A percentile compares a stretch with the other conserved stretches of the same genome.
Conservation (phyloP, 2,113 vertebrate genomes). For the Heterotilapia buettikoferi region DNA sequence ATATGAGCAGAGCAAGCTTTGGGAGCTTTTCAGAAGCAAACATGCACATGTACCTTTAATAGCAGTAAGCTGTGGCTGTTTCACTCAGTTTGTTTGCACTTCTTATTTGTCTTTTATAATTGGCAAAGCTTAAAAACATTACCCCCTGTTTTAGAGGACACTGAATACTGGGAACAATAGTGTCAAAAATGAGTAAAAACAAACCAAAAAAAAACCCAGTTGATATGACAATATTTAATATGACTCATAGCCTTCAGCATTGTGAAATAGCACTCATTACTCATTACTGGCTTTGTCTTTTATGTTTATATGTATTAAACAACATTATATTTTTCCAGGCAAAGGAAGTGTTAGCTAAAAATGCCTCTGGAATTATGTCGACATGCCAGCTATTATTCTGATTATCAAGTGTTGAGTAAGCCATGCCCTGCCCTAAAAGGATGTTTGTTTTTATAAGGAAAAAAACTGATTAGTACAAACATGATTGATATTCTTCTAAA, state of each 20-base stretch:
- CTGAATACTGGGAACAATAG: background rate
- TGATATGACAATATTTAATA: background rate
- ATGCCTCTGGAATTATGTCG: background rate
- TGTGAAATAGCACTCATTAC: background rate
- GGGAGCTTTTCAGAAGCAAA: constrained; percentile 30
- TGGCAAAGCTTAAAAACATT: constrained; percentile 26
- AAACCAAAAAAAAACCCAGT: background rate
- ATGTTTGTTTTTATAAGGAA: constrained; percentile 19
- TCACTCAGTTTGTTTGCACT: background rate
- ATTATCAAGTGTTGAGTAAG: background rate
- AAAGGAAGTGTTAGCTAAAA: constrained; percentile 19
- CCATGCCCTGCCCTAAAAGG: background rate
- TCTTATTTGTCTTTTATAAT: constrained; percentile 23
- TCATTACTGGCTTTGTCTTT: background rate
- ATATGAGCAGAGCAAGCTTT: constrained; percentile 47
- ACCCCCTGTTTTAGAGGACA: constrained; percentile 8
- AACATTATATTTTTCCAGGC: background rate
- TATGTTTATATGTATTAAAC: background rate
- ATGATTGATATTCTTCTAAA: background rate
- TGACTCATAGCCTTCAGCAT: background rate
- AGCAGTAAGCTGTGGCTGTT: background rate
- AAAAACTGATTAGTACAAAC: constrained; percentile 17
- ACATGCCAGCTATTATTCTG: background rate
- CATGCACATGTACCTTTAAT: constrained; percentile 15
- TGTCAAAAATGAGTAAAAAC: background rate